Base-by-base conservation (phyloP, 2,113 vertebrate genomes). In the Propithecus coquereli region DNA sequence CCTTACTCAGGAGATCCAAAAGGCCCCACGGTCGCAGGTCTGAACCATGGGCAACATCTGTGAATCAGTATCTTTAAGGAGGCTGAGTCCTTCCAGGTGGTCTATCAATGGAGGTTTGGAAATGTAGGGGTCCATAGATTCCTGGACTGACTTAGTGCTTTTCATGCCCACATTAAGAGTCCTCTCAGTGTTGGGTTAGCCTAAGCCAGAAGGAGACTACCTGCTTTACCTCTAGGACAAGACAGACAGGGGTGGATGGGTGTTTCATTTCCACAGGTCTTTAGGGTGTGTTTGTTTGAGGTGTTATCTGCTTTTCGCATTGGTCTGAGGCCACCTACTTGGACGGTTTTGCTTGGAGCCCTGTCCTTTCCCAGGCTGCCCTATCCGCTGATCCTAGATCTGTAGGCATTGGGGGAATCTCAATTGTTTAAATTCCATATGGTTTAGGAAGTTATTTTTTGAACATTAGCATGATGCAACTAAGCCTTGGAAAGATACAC, bases 401-500 rank as follows among this genome's bases (percentile, higher is more conserved):
- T 92, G 18, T 47, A 73, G 63, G 20, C 50, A 66, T 18, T 71
- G 5, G 25, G 34, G 77, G 59, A 93, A 82, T 90, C 76, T 37
- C n/a, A 52, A 25, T 79, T 90, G 57, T 92, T 95, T 87, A 84
- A 82, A 92, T 91, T 59, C 94, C 50, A 57, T 68, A 34, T 59
- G n/a, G 43, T 73, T 87, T 57, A 84, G 74, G 57, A 81, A 90
- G 25, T 87, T 63, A 32, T 82, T 88, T 63, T 74, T 6, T 57
- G 45, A 92, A 45, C 50, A 59, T 85, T 57, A 47, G 12, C 37
- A 43, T 23, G 59, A 20, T 71, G 3, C 52, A 65, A 11, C 73
- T 95, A 66, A 97, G 43, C 87, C 89, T 96, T 90, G 63, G 76
- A 90, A 95, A 87, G 74, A 76, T 87, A n/a, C 0, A 1, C 81